Percentiles rank a stretch among this genome's conserved stretches.
Evolutionary conservation across 2,797 vertebrate species (phyloP).

Genomic region (Parauchenoglanis punctatus): DNA sequence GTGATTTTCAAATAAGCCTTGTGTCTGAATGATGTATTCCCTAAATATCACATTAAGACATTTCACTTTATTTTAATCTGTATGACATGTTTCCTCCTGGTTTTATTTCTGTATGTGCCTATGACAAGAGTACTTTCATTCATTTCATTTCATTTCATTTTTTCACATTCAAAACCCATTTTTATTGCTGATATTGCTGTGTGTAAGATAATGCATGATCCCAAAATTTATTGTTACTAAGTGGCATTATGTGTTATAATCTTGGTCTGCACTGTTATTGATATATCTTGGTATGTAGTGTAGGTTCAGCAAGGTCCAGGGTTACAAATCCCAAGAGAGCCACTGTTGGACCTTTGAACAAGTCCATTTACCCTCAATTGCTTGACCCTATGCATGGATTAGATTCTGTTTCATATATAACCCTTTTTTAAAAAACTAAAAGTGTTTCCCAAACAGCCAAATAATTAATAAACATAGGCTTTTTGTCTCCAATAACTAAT

Average conservation of each 20-base stretch:
- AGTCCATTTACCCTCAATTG: neutral
- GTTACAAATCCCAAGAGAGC: neutral
- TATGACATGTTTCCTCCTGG: conserved; percentile 1
- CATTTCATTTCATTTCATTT: neutral
- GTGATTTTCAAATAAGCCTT: conserved; percentile 47
- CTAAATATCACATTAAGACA: conserved; percentile 46
- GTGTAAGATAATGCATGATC: neutral
- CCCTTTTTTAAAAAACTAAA: neutral
- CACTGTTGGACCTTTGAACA: neutral
- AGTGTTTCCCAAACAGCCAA: neutral
- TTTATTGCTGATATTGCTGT: neutral
- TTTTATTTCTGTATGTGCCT: conserved; percentile 20
- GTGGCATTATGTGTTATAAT: neutral
- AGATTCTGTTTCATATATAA: neutral
- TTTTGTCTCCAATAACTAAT: neutral
- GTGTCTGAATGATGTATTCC: conserved; percentile 42
- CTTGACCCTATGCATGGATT: neutral
- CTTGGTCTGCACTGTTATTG: neutral
- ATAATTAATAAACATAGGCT: neutral
- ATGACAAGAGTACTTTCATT: neutral
- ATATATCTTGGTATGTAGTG: neutral
- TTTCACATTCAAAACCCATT: neutral
- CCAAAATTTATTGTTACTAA: neutral
- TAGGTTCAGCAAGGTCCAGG: neutral
- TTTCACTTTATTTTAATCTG: conserved; percentile 36